phyloP scores from a whole-genome alignment of 2,888 invertebrate genomes.

The Oasisia sp. region DNA sequence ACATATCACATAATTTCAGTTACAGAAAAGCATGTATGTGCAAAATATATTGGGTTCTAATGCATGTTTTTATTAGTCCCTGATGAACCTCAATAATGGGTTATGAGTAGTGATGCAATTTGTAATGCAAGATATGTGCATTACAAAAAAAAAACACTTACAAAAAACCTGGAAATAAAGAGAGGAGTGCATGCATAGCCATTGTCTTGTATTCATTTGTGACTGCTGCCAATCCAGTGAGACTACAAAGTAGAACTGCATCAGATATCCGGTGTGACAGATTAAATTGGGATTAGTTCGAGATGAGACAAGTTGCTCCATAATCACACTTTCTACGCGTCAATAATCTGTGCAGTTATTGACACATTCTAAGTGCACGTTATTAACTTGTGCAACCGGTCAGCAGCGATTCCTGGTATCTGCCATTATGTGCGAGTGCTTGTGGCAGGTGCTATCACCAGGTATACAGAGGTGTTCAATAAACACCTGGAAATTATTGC shows the following conservation, averaged over 20 bases:
- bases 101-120: no score
- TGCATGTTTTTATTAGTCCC: no score
- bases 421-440: not conserved
- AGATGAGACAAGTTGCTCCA: not conserved
- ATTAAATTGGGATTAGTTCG: not conserved
- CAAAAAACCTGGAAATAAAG: not conserved
- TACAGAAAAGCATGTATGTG: no score
- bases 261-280: not conserved
- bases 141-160: no score
- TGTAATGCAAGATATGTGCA: no score
- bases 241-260: not conserved
- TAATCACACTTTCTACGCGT: not conserved
- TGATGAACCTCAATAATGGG: no score
- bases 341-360: not conserved
- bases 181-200: not conserved
- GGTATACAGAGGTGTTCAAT: not conserved
- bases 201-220: not conserved
- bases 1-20: no score
- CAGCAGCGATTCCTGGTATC: not conserved
- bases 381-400: not conserved
- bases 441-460: not conserved
- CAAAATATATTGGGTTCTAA: no score
- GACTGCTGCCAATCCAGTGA: not conserved
- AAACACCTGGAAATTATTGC: not conserved
- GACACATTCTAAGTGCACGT: not conserved